Percentiles rank a stretch among this genome's conserved stretches.
Evolutionary conservation across 2,113 vertebrate species (phyloP).

Genomic region (Oryzias woworae): DNA sequence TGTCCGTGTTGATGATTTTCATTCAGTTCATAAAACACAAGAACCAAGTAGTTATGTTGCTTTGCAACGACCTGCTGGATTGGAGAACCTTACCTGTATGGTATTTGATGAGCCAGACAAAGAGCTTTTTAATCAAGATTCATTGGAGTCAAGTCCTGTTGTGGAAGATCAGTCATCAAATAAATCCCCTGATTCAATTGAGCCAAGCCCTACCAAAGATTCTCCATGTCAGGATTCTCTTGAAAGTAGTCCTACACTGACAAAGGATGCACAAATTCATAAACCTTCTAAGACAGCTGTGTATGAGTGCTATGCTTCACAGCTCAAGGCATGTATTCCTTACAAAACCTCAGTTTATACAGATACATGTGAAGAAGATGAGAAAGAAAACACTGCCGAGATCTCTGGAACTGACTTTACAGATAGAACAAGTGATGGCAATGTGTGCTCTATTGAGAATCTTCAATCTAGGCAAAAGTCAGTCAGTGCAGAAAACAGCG

Average conservation of each 20-base stretch:
- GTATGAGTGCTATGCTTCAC: constrained; percentile 67
- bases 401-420: constrained; percentile 80
- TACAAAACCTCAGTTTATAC: constrained; percentile 41
- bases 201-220: constrained; percentile 91
- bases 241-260: constrained; percentile 87
- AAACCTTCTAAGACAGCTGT: constrained; percentile 67
- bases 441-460: constrained; percentile 73
- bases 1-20: background rate
- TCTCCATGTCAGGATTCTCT: constrained; percentile 92
- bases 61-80: constrained; percentile 75
- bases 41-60: constrained; percentile 71
- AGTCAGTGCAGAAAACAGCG: constrained; percentile 54
- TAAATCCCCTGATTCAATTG: constrained; percentile 95
- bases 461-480: constrained; percentile 70
- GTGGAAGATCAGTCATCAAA: constrained; percentile 89
- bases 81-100: constrained; percentile 77
- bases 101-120: constrained; percentile 78
- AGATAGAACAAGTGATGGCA: constrained; percentile 73
- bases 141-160: constrained; percentile 88
- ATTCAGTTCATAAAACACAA: constrained; percentile 12
- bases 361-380: constrained; percentile 26
- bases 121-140: constrained; percentile 84
- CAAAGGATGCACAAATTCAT: constrained; percentile 59
- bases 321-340: constrained; percentile 72
- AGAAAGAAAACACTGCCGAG: constrained; percentile 33